Evolutionary conservation across 35 echinoderm and acorn worm genomes (phyloP).

Genomic region (Lytechinus pictus): DNA sequence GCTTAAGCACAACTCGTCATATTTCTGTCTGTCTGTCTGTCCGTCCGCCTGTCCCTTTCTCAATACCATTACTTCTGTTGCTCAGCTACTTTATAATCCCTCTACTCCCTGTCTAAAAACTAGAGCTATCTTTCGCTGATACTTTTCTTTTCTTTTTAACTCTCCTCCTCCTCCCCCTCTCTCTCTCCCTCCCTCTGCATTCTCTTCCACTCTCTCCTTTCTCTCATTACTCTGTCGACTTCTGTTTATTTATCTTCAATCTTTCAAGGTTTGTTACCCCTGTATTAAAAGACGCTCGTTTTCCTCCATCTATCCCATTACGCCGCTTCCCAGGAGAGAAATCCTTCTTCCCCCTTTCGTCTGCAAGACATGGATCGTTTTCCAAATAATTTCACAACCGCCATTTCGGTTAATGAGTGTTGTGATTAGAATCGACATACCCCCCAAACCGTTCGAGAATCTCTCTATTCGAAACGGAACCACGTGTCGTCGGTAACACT

Average conservation of each 20-base stretch:
- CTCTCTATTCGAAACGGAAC: neutral
- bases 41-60: too few species aligned
- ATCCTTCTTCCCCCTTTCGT: neutral
- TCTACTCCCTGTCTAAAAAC: too few species aligned
- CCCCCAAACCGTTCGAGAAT: neutral
- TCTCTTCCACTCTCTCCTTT: neutral
- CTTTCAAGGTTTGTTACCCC: neutral
- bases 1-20: too few species aligned
- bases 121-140: too few species aligned
- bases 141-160: too few species aligned
- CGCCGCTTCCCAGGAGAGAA: neutral
- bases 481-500: neutral
- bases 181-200: too few species aligned
- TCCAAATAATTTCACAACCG: neutral
- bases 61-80: too few species aligned
- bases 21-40: too few species aligned
- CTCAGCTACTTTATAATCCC: too few species aligned
- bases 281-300: neutral
- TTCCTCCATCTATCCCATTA: slow-evolving; percentile 1
- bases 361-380: neutral
- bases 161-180: too few species aligned
- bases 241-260: neutral
- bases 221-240: neutral
- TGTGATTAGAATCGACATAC: neutral
- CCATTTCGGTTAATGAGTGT: neutral